A percentile compares a stretch with the other conserved stretches of the same genome.
These are phyloP conservation scores for Cheilosia variabilis DNA, from an alignment of 2,888 invertebrate genomes.

Conservation along the genomic window DNA sequence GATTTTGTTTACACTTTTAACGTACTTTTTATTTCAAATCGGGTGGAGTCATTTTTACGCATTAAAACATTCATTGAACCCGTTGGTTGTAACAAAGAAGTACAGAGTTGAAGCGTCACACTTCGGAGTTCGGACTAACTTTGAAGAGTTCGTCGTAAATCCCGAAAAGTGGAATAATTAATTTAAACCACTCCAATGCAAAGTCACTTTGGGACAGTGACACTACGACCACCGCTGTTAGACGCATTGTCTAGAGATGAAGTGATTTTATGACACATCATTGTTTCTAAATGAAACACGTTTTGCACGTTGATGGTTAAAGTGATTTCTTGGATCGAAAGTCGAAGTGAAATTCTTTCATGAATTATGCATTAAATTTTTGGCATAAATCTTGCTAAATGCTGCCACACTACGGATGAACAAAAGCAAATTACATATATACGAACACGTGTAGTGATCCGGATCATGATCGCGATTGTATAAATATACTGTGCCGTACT, in stretches of 20 bases:
- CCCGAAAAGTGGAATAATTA: constrained; percentile 21
- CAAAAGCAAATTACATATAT: constrained; percentile 6
- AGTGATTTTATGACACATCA: constrained; percentile 2
- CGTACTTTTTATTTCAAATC: background rate
- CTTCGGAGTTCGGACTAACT: constrained; percentile 8
- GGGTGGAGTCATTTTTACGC: constrained; percentile 27
- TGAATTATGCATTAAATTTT: constrained; percentile 40
- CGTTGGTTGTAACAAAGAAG: constrained; percentile 6
- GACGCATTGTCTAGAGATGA: constrained; percentile 36
- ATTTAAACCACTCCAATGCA: constrained; percentile 12
- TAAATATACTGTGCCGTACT: too few relatives aligned
- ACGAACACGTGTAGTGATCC: constrained; percentile 39
- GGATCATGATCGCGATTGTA: background rate
- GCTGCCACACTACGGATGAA: background rate
- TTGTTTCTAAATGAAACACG: constrained; percentile 22
- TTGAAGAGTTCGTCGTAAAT: constrained; percentile 7
- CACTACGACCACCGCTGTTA: constrained; percentile 6
- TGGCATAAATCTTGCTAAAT: constrained; percentile 23
- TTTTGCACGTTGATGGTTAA: constrained; percentile 7
- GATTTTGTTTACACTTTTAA: constrained; percentile 24
- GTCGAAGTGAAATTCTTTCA: constrained; percentile 11
- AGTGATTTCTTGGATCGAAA: background rate
- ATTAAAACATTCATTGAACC: constrained; percentile 50
- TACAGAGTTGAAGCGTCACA: constrained; percentile 9
- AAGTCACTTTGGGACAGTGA: constrained; percentile 21